Base-by-base conservation (phyloP, 1,140 invertebrate species). In the Oreohelix idahoensis region DNA sequence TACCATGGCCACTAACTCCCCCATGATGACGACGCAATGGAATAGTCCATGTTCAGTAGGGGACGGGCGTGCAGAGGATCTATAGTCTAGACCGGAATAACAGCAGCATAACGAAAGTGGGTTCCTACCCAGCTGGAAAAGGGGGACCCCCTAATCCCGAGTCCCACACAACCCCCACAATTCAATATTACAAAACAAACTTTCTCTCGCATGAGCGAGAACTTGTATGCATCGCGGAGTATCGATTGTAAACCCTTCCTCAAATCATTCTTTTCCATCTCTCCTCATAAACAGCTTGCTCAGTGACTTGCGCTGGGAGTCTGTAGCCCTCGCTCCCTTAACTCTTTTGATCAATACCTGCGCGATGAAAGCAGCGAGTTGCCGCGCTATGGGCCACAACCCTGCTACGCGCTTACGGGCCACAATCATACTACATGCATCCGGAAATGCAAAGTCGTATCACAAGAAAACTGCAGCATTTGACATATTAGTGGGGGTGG, bases 21-120 rank as follows among this genome's bases (percentile, higher is more conserved):
- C 76, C 32, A 26, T 26, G 74, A 51, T 73, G 70, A 26, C 11
- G 70, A 23, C n/a, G 73, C 5, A 78, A 58, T 78, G 76, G 76
- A 36, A 4, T 42, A 15, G 51, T 36, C 45, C 76, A 38, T 32
- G 32, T 51, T 0, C 11, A 58, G 53, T 20, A 45, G 20, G 38
- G 13, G 51, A 78, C 39, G n/a, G 51, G 73, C 38, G 39, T 20
- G 10, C 17, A 58, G 26, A 5, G 8, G 26, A n/a, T 10, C 53
- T 20, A 58, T 10, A 23, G 8, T 20, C 15, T 4, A 10, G 53
- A 58, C 53, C 45, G n/a, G n/a, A 23, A 58, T 20, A n/a, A 58
- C 53, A 58, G 26, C 53, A 58, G 26, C 53, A 58, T 5, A 10
- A 20, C 5, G 53, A 58, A 10, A 58, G 53, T n/a, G 53, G n/a